phyloP scores from a whole-genome alignment of 1,140 invertebrate species.

The Cotesia chilonis region DNA sequence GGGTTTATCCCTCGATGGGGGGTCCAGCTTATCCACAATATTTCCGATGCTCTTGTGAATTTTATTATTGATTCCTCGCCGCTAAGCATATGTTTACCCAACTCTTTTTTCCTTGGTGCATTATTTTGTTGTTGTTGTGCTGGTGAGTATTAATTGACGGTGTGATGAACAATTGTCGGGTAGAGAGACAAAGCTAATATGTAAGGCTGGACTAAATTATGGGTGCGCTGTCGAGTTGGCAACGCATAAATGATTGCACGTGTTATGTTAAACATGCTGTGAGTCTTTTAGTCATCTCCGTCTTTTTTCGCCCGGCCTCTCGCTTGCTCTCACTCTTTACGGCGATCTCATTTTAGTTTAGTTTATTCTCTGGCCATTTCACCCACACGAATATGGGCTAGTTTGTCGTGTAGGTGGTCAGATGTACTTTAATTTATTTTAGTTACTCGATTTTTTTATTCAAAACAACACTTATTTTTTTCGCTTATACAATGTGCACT shows the following conservation, averaged over 20 bases:
- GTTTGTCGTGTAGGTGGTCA: slow-evolving; percentile 50
- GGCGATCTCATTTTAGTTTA: slow-evolving; percentile 17
- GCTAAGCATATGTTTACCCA: slow-evolving; percentile 19
- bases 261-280: slow-evolving; percentile 65
- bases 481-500: too few relatives aligned
- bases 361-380: slow-evolving; percentile 34
- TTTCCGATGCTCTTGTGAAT: slow-evolving; percentile 25
- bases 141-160: too few relatives aligned
- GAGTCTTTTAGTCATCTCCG: slow-evolving; percentile 11
- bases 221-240: slow-evolving; percentile 59
- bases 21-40: slow-evolving; percentile 45
- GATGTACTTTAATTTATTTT: slow-evolving; percentile 55
- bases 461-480: too few relatives aligned
- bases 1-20: slow-evolving; percentile 60
- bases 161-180: too few relatives aligned
- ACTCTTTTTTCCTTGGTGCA: neutral
- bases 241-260: slow-evolving; percentile 65
- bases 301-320: slow-evolving; percentile 22
- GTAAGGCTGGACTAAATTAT: slow-evolving; percentile 62
- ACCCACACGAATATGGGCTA: slow-evolving; percentile 52
- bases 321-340: slow-evolving; percentile 5
- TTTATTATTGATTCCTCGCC: slow-evolving; percentile 10
- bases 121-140: too few relatives aligned
- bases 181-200: slow-evolving; percentile 51
- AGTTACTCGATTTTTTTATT: slow-evolving; percentile 46